Evolutionary conservation across 2,888 invertebrate genomes (phyloP), one percentile per base, ranked within the genome.

Genomic region (Julus scandinavius): DNA sequence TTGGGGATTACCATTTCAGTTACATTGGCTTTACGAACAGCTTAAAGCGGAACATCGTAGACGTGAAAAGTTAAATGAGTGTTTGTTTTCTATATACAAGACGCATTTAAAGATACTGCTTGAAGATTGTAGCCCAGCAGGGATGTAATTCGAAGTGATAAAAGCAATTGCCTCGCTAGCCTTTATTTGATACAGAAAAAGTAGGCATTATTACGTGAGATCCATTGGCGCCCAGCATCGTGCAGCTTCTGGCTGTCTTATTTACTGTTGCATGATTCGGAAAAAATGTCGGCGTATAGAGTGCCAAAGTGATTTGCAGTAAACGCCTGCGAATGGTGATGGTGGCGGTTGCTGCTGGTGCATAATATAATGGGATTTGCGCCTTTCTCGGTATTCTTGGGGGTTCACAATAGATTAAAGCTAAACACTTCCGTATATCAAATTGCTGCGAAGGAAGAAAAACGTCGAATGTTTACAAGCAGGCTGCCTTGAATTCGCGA

Each of bases 161-260:
- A 80, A 80, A 80, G 80, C 38, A 80, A 80, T 80, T 80, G 80
- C 80, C 80, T 80, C 9, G 80, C 80, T 29, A 80, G 38, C 80
- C 29, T 80, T 80, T 29, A 80, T 80, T 80, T 80, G 80, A 80
- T 80, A 80, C 38, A 80, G 80, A 80, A 80, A 80, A 80, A 80
- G 80, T 38, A 80, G 80, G 80, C 80, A 80, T 80, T 80, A 80
- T 80, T 80, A 80, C 80, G 80, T 80, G 80, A 80, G 80, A 80
- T 40, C 11, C 80, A 80, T 40, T 29, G 38, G 11, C 38, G 38
- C 15, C 38, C 38, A 80, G 13, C 38, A 38, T 1, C 38, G 15
- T 9, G 29, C 38, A 80, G 13, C 38, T 80, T 40, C 38, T 40
- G 38, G 80, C 2, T 29, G 80, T 40, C 80, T 38, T 80, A 80